phyloP scores from a whole-genome alignment of 2,113 vertebrate species.

The Cyanoderma ruficeps region DNA sequence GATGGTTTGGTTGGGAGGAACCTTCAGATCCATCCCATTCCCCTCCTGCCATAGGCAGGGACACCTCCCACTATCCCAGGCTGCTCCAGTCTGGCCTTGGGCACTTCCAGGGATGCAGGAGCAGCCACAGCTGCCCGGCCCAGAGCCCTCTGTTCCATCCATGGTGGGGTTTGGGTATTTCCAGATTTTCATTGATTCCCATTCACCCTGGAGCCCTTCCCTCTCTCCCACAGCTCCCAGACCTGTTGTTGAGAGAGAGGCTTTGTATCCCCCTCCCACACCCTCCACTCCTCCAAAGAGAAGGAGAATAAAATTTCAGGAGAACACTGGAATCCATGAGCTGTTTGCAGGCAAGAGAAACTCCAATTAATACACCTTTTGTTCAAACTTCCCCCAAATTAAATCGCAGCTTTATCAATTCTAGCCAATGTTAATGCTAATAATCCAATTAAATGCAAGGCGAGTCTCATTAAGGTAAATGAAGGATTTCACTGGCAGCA shows the following conservation, averaged over 20 bases:
- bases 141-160: not conserved
- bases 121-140: not conserved
- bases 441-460: not conserved
- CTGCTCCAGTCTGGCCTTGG: not conserved
- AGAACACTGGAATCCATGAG: not conserved
- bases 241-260: not conserved
- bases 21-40: not conserved
- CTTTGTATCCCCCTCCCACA: not conserved
- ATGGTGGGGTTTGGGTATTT: accelerated
- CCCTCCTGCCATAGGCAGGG: not conserved
- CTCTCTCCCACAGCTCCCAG: not conserved
- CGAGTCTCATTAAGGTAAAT: not conserved
- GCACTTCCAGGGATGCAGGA: not conserved
- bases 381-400: not conserved
- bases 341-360: too few species aligned
- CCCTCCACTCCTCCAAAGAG: not conserved
- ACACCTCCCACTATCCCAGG: not conserved
- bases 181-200: not conserved
- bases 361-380: not conserved
- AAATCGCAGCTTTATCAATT: not conserved
- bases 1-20: not conserved
- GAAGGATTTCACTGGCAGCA: not conserved
- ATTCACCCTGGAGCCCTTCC: not conserved
- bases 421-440: not conserved
- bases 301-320: not conserved